Base-by-base conservation (phyloP, 2,888 invertebrate genomes). In the Pseudoips prasinana region DNA sequence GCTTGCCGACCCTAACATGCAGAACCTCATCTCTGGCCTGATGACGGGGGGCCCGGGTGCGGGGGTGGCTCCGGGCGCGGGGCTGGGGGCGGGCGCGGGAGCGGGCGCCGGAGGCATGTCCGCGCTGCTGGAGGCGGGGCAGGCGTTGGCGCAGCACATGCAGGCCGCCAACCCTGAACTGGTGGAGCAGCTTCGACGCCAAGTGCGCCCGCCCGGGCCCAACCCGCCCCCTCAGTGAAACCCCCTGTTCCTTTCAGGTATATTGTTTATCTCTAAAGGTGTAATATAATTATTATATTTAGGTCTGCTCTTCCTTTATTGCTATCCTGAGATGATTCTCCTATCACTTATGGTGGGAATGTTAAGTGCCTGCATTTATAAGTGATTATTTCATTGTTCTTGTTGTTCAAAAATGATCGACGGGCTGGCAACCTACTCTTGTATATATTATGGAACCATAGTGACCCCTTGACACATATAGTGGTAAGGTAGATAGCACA, bases 1-100 rank as follows among this genome's bases (percentile, higher is more conserved):
- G 92, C 90, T 96, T 55, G 89, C 92, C n/a, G 94, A 96, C 80
- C 96, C 96, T 7, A 92, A 92, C 50, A 94, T 97, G 91, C 94
- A 94, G 66, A 93, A 93, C 65, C 90, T 95, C 73, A 91, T 93
- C 81, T 90, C 91, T 8, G 91, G 90, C 25, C 72, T 93, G 26
- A 90, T 93, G 88, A 75, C 47, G 33, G 71, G 66, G 17, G 56
- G 66, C n/a, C n/a, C n/a, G 4, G 55, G 65, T 3, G 57, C 64
- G 0, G 42, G 62, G 1, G 51, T 49, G 0, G 54, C 60, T 1
- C 41, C 1, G 51, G 56, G 0, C 50, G 46, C 2, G 20, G 33
- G 14, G 10, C n/a, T 8, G 32, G 25, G 14, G 92, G 91, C n/a
- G 76, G 69, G 14, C 93, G 94, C 1, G 93, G 94, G 93, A 92